A percentile compares a stretch with the other conserved stretches of the same genome.
Evolutionary conservation across 53 echinoderm and acorn worm genomes (phyloP).

Genomic region (Arbacia lixula): DNA sequence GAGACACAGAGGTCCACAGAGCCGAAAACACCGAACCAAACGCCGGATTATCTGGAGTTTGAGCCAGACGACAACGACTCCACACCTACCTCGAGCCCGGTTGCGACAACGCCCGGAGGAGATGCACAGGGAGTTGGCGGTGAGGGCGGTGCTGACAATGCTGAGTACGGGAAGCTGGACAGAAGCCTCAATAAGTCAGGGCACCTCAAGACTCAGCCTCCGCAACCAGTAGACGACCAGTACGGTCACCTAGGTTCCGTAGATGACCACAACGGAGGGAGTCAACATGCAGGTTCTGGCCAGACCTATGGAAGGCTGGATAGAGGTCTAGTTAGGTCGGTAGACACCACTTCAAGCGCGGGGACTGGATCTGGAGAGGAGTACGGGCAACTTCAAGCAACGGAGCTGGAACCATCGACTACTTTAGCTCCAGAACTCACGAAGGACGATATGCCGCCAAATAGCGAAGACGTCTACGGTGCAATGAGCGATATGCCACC

Average conservation of each 20-base stretch:
- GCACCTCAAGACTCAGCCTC: neutral
- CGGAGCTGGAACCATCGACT: neutral
- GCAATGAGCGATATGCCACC: no score
- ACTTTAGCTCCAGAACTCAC: neutral
- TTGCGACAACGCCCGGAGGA: neutral
- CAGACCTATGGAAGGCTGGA: neutral
- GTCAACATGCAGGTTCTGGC: neutral
- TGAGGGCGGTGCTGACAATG: neutral
- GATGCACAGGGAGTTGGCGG: neutral
- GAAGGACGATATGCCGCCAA: no score
- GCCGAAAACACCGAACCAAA: neutral
- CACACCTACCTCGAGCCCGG: neutral
- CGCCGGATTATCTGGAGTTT: slow-evolving; percentile 25
- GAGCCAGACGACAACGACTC: neutral
- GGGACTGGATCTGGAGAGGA: neutral
- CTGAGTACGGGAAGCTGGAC: slow-evolving; percentile 30
- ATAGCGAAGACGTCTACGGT: no score
- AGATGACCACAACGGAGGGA: neutral
- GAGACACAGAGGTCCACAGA: neutral
- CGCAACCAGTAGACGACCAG: neutral
- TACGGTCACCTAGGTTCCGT: slow-evolving; percentile 10
- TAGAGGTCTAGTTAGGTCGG: neutral
- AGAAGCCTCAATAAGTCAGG: slow-evolving; percentile 38
- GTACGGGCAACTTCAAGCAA: slow-evolving; percentile 26
- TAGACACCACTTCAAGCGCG: neutral